These are phyloP conservation scores for Nyctibius bracteatus DNA, from an alignment of 2,113 vertebrate species.

Conservation along the genomic window DNA sequence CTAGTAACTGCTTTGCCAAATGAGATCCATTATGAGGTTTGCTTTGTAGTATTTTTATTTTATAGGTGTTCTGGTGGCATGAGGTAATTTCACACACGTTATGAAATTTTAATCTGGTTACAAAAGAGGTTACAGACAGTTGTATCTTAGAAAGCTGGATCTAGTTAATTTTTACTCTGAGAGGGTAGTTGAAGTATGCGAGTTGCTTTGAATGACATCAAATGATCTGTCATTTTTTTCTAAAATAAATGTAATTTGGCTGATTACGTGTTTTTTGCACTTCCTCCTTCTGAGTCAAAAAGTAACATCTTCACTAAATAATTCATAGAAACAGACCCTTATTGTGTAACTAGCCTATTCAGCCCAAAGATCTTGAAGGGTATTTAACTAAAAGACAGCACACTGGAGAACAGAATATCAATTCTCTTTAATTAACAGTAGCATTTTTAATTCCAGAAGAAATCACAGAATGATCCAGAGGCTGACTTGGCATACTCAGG, in stretches of 20 bases:
- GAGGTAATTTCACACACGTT: background rate
- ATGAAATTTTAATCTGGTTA: background rate
- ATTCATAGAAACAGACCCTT: constrained; percentile 48
- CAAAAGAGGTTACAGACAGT: background rate
- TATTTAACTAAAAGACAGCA: constrained; percentile 48
- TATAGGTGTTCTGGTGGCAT: background rate
- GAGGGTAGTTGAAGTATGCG: background rate
- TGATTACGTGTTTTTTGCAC: background rate
- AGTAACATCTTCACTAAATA: constrained; percentile 46
- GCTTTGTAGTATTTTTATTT: background rate
- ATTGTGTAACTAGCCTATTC: constrained; percentile 46
- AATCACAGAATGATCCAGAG: constrained; percentile 34
- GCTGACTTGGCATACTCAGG: background rate
- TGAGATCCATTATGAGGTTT: background rate
- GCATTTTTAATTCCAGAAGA: background rate
- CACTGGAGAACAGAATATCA: constrained; percentile 38
- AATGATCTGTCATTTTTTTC: background rate
- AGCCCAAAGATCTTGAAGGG: constrained; percentile 57
- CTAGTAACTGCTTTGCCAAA: background rate
- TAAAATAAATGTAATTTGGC: background rate
- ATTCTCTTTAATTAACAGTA: constrained; percentile 41
- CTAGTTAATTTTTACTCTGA: background rate
- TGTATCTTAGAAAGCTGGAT: background rate
- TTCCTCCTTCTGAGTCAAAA: background rate
- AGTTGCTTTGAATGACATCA: background rate